Conservation (phyloP, 2,113 vertebrate genomes). For the Aix galericulata region DNA sequence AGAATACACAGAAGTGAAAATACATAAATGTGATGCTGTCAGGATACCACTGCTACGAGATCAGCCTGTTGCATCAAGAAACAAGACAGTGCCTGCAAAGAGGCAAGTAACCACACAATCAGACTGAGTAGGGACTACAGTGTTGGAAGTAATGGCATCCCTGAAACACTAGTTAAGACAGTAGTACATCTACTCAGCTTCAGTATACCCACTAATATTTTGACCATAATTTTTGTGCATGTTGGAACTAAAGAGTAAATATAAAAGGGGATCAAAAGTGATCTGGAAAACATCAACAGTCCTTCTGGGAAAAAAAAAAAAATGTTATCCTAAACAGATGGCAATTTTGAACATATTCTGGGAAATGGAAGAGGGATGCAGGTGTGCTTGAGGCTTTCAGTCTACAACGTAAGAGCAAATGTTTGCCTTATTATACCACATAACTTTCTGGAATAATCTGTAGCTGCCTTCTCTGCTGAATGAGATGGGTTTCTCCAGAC, state of each 20-base stretch:
- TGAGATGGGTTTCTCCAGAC: not conserved
- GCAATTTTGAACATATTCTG: not conserved
- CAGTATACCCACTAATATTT: not conserved
- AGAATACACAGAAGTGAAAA: not conserved
- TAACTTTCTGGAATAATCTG: not conserved
- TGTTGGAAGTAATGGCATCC: not conserved
- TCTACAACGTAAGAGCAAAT: not conserved
- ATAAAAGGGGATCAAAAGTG: not conserved
- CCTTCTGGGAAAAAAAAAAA: not conserved
- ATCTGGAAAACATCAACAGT: slow-evolving; percentile 23
- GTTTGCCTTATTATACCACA: not conserved
- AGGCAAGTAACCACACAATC: not conserved
- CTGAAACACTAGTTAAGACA: not conserved
- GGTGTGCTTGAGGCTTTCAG: not conserved
- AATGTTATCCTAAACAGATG: slow-evolving; percentile 12
- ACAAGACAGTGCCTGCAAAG: not conserved
- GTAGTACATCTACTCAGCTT: not conserved
- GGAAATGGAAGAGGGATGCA: not conserved
- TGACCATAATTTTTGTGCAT: not conserved
- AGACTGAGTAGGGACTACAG: not conserved
- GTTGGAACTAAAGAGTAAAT: not conserved
- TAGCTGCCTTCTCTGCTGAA: not conserved
- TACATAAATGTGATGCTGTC: not conserved
- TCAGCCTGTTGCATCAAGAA: not conserved
- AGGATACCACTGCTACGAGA: not conserved